These are phyloP conservation scores for Periplaneta americana DNA, from an alignment of 1,140 invertebrate genomes.

Conservation along the genomic window DNA sequence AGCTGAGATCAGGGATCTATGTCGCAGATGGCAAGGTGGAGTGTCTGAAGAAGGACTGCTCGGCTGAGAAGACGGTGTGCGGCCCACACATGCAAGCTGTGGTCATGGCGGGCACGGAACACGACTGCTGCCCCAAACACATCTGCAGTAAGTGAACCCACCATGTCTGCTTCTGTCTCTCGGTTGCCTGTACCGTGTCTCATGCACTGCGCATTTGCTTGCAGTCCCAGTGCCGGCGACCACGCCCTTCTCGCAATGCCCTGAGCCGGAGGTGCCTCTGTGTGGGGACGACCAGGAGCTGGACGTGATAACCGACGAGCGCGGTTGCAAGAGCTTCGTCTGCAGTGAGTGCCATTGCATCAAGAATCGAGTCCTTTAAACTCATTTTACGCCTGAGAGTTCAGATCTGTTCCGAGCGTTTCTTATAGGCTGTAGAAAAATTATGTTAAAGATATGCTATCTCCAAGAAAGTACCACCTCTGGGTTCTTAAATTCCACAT, in stretches of 20 bases:
- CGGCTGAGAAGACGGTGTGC: constrained; percentile 50
- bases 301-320: constrained; percentile 50
- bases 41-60: constrained; percentile 54
- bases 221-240: constrained; percentile 48
- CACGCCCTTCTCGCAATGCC: constrained; percentile 44
- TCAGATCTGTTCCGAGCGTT: too few species aligned
- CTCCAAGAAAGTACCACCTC: too few species aligned
- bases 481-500: too few species aligned
- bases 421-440: too few species aligned
- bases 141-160: constrained; percentile 50
- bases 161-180: not conserved
- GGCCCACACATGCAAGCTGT: constrained; percentile 41
- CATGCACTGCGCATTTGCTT: constrained; percentile 17
- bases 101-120: constrained; percentile 43
- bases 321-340: constrained; percentile 60
- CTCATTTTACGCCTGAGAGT: too few species aligned
- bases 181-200: not conserved
- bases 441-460: too few species aligned
- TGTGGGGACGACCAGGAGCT: constrained; percentile 63
- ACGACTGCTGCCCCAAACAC: constrained; percentile 62
- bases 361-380: too few species aligned
- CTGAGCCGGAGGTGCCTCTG: constrained; percentile 48
- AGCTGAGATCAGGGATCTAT: too few species aligned
- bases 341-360: constrained; percentile 54
- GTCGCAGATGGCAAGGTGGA: constrained; percentile 27